A percentile compares a stretch with the other conserved stretches of the same genome.
These are phyloP conservation scores for Columba livia DNA, from an alignment of 2,113 vertebrate species.

Conservation along the genomic window DNA sequence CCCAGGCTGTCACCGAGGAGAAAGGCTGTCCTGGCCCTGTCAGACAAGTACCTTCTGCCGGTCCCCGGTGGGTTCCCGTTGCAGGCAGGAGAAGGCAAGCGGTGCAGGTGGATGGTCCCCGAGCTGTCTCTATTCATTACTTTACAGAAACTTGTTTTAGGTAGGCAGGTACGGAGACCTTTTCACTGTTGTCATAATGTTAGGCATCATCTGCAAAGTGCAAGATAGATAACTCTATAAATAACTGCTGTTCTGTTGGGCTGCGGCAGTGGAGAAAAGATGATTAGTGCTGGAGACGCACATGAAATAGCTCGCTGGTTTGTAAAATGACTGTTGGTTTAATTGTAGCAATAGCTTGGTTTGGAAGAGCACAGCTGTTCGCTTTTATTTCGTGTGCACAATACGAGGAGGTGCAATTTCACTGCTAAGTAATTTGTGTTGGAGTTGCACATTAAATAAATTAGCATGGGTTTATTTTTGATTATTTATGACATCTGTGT, in stretches of 20 bases:
- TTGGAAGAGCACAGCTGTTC: conserved; percentile 63
- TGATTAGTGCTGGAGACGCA: background rate
- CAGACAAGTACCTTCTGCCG: conserved; percentile 81
- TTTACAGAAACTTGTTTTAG: conserved; percentile 85
- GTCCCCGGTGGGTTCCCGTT: conserved; percentile 79
- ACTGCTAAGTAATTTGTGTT: conserved; percentile 24
- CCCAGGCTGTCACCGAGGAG: conserved; percentile 87
- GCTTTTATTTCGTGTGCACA: background rate
- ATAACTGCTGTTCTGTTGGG: background rate
- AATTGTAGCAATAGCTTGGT: conserved; percentile 46
- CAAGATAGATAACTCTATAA: conserved; percentile 73
- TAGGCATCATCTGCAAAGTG: conserved; percentile 77
- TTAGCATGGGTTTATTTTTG: conserved; percentile 59
- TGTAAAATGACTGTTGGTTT: conserved; percentile 63
- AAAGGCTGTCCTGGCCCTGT: conserved; percentile 91
- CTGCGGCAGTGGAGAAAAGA: background rate
- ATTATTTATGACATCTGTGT: conserved; percentile 38
- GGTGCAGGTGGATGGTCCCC: conserved; percentile 85
- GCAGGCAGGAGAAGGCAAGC: conserved; percentile 77
- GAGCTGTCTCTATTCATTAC: conserved; percentile 98
- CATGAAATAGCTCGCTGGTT: conserved; percentile 46
- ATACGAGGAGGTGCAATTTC: conserved; percentile 56
- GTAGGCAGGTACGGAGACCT: conserved; percentile 91
- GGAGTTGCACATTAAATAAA: conserved; percentile 65
- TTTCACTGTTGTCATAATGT: conserved; percentile 88